Evolutionary conservation across 2,113 vertebrate species (phyloP), one percentile per base, ranked within the genome.

Genomic region (Proteles cristata): DNA sequence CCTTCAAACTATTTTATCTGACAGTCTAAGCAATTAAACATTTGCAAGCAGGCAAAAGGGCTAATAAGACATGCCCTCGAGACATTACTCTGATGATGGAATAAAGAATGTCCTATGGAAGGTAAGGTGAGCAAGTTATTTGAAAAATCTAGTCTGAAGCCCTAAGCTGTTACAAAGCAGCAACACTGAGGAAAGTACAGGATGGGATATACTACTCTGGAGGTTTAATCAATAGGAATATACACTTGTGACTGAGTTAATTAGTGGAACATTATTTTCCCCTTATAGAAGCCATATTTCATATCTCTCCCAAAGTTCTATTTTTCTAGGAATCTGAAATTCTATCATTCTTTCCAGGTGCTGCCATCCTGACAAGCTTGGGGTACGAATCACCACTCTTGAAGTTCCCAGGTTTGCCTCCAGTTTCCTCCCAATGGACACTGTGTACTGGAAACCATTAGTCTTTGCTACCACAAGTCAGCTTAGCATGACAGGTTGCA

Each of bases 381-480:
- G 61, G 71, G 85, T 86, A 87, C 35, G 43, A 94, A 89, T 90
- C 80, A 71, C 50, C 28, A 76, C 71, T 63, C 85, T 35, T 35
- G 39, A 95, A 90, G 87, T 85, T 92, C 50, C 50, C 90, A 96
- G 65, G 65, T 96, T 96, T 95, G 92, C 63, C 89, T 98, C 80
- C 84, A 88, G 0, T 89, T 98, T 97, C 96, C 96, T 98, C 97
- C 95, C 96, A 63, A 8, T 39, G 93, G 94, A 96, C 76, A 68
- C 43, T 39, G 31, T 61, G 74, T n/a, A 82, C 81, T 97, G 77
- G 90, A 96, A 96, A 73, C 77, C 97, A 97, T 97, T 84, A 80
- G 81, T 98, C 95, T 96, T 95, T 81, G 95, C 97, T 97, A 95
- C 97, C 90, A 73, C 96, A 97, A 97, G 81, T 88, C 84, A 94